Conservation (phyloP, 1,140 invertebrate species). For the Globodera ellingtonae region DNA sequence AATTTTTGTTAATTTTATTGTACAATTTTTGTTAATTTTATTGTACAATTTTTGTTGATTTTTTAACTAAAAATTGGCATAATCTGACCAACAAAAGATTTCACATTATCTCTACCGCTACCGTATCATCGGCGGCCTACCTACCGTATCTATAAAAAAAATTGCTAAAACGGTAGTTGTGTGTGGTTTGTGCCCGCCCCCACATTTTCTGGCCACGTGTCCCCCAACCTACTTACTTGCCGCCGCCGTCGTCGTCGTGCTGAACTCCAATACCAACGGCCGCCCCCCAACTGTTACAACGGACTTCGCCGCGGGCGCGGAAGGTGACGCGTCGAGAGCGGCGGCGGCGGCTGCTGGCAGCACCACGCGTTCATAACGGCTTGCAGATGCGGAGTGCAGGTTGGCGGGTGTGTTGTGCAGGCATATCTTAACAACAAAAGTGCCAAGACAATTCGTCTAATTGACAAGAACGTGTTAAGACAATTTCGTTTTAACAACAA, state of each 20-base stretch:
- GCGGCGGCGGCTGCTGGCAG: not conserved
- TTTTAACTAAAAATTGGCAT: too few species aligned
- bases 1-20: not conserved
- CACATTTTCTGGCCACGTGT: not conserved
- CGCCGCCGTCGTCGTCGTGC: not conserved
- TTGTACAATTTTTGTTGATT: not conserved
- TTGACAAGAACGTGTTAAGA: not conserved
- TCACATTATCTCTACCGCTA: too few species aligned
- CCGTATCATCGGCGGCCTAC: too few species aligned
- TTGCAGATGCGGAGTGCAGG: slow-evolving; percentile 24
- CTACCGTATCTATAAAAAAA: not conserved
- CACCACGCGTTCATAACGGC: slow-evolving; percentile 15
- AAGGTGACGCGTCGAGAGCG: not conserved
- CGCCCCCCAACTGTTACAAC: not conserved
- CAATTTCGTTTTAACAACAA: too few species aligned
- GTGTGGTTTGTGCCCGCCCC: not conserved
- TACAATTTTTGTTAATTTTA: not conserved
- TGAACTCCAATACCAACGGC: not conserved
- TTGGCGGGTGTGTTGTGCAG: slow-evolving; percentile 54
- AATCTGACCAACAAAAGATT: too few species aligned
- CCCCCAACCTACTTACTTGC: not conserved
- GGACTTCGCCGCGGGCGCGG: not conserved
- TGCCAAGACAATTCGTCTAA: too few species aligned
- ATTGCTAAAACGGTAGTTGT: too few species aligned
- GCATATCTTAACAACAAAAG: slow-evolving; percentile 40